Evolutionary conservation across 2,113 vertebrate genomes (phyloP).

Genomic region (Cottus gobio): DNA sequence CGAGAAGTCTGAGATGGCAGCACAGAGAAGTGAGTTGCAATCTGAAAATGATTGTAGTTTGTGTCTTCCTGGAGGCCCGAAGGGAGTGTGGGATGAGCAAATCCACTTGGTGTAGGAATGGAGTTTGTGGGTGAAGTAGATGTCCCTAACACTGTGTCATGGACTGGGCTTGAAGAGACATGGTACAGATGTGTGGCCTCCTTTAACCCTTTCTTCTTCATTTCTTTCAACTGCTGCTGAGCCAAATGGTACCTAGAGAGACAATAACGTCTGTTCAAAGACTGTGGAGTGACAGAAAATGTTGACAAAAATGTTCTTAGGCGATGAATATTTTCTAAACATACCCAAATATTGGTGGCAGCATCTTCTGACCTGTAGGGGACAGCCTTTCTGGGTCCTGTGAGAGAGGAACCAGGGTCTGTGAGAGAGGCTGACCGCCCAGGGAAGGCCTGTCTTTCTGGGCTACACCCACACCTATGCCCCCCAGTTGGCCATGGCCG

Average conservation of each 20-base stretch:
- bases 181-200: conserved; percentile 95
- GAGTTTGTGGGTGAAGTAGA: conserved; percentile 76
- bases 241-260: conserved; percentile 88
- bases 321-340: conserved; percentile 2
- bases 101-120: conserved; percentile 65
- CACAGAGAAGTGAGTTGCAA: conserved; percentile 86
- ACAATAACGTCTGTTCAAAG: background rate
- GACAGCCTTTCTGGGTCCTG: conserved; percentile 86
- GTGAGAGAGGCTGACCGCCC: conserved; percentile 77
- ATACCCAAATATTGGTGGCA: conserved; percentile 93
- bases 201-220: conserved; percentile 94
- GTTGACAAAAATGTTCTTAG: background rate
- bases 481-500: conserved; percentile 53
- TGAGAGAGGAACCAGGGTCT: conserved; percentile 63
- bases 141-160: conserved; percentile 87
- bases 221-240: conserved; percentile 97
- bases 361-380: conserved; percentile 89
- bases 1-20: conserved; percentile 48
- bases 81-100: conserved; percentile 54
- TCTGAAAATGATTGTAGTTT: conserved; percentile 79
- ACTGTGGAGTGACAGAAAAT: background rate
- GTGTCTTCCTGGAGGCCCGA: conserved; percentile 82
- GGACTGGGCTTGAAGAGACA: conserved; percentile 93
- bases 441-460: conserved; percentile 75
- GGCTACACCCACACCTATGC: background rate